These are phyloP conservation scores for Oreortyx pictus DNA, from an alignment of 2,797 vertebrate genomes.

Conservation along the genomic window DNA sequence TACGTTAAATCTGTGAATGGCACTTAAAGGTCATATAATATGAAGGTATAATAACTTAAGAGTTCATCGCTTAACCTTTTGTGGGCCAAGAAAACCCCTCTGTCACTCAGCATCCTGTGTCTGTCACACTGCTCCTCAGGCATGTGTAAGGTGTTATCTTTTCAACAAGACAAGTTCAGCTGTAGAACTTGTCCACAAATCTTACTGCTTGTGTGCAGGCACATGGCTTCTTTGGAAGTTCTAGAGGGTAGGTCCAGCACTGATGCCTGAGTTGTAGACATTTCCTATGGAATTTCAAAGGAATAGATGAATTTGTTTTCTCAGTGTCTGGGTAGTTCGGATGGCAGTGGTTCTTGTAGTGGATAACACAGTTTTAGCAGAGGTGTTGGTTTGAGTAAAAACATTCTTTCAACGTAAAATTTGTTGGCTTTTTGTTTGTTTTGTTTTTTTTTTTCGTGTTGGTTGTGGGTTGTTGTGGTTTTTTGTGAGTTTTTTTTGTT, in stretches of 20 bases:
- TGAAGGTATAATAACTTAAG: neutral
- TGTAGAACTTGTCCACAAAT: neutral
- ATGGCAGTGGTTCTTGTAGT: neutral
- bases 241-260: neutral
- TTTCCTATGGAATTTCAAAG: neutral
- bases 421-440: neutral
- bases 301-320: neutral
- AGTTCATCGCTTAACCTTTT: neutral
- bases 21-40: neutral
- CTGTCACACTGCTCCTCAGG: neutral
- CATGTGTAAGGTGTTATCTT: neutral
- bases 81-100: accelerated
- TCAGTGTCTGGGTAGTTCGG: neutral
- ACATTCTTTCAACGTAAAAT: neutral
- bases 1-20: neutral
- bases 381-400: neutral
- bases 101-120: neutral
- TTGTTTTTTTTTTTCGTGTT: neutral
- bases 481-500: neutral
- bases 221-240: neutral
- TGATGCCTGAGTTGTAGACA: neutral
- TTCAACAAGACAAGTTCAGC: neutral
- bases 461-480: neutral
- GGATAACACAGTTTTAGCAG: neutral
- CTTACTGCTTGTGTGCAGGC: neutral